Conservation (phyloP, 2,113 vertebrate genomes). For the Vulpes ferrilata region DNA sequence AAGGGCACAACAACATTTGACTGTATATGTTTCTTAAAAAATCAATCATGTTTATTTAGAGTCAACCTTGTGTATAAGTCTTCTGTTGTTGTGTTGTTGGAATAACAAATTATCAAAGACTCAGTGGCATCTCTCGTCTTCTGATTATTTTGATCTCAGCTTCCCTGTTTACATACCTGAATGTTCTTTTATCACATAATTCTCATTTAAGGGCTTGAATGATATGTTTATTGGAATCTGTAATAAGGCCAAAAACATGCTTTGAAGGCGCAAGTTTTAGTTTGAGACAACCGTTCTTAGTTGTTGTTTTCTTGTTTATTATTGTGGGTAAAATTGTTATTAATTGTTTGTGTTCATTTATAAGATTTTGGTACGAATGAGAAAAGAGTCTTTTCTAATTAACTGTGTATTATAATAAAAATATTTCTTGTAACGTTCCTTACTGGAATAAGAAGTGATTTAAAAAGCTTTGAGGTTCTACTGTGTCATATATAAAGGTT, state of each 20-base stretch:
- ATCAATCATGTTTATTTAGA: constrained; percentile 21
- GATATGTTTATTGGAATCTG: background rate
- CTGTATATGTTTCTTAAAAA: constrained; percentile 49
- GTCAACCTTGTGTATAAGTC: background rate
- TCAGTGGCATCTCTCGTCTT: constrained; percentile 20
- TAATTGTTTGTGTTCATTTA: background rate
- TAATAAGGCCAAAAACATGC: background rate
- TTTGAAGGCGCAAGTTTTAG: constrained; percentile 5
- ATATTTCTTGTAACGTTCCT: background rate
- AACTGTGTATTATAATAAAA: background rate
- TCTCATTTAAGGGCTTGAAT: constrained; percentile 26
- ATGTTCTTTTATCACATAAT: background rate
- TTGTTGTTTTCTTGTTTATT: background rate
- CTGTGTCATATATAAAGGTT: background rate
- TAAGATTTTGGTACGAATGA: background rate
- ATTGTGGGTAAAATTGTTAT: background rate
- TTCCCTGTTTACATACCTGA: background rate
- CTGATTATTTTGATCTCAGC: constrained; percentile 22
- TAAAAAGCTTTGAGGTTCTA: background rate
- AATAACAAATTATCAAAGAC: constrained; percentile 46
- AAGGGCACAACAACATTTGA: background rate
- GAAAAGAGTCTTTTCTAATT: constrained; percentile 24
- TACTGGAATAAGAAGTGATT: background rate
- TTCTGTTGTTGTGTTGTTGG: constrained; percentile 25
- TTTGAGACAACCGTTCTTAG: background rate